phyloP scores from a whole-genome alignment of 2,113 vertebrate species.

The Chaetodon trifascialis region DNA sequence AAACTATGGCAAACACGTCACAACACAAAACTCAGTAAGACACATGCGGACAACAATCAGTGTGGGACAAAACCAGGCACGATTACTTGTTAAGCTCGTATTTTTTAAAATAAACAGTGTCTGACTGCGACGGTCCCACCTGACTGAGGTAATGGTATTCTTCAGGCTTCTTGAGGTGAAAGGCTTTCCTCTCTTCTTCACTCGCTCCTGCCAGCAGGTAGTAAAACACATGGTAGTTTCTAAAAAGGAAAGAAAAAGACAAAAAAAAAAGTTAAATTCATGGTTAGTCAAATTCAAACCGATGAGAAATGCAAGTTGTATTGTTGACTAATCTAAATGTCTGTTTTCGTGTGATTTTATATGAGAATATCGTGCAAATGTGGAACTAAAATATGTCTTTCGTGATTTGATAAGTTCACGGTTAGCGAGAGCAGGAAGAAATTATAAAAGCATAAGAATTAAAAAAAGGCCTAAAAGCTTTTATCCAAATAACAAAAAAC shows the following conservation, averaged over 20 bases:
- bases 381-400: neutral
- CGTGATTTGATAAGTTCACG: neutral
- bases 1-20: constrained; percentile 1
- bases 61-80: neutral
- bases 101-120: neutral
- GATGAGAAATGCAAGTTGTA: neutral
- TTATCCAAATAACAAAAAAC: neutral
- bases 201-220: constrained; percentile 98
- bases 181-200: constrained; percentile 93
- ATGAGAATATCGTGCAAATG: neutral
- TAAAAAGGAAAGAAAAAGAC: constrained; percentile 69
- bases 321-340: no score
- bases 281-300: neutral
- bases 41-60: neutral
- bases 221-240: constrained; percentile 99
- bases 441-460: no score
- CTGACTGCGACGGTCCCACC: constrained; percentile 81
- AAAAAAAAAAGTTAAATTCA: neutral
- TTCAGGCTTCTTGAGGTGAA: constrained; percentile 96
- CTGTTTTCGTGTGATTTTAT: neutral
- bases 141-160: constrained; percentile 99
- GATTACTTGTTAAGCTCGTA: neutral
- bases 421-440: neutral
- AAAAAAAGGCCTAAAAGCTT: neutral
- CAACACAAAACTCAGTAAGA: neutral